Percentiles rank a stretch among this genome's conserved stretches.
These are phyloP conservation scores for Acipenser transmontanus DNA, from an alignment of 2,797 vertebrate species.

Conservation along the genomic window DNA sequence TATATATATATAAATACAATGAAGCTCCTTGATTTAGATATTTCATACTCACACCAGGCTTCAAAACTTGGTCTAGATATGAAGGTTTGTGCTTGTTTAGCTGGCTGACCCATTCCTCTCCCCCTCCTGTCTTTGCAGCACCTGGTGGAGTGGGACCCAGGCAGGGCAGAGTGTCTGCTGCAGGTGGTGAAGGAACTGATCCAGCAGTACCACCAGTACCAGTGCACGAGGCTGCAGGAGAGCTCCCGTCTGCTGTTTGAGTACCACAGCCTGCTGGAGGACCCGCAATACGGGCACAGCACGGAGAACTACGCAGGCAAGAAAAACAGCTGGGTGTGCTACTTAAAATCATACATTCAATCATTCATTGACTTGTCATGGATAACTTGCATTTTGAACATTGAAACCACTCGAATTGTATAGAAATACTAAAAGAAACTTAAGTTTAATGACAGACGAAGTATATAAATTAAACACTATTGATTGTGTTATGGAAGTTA, in stretches of 20 bases:
- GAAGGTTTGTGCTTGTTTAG: not conserved
- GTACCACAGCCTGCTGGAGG: conserved; percentile 90
- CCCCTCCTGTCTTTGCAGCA: conserved; percentile 60
- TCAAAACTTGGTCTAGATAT: too few species aligned
- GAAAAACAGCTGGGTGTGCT: conserved; percentile 92
- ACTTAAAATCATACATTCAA: too few species aligned
- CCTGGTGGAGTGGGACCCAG: conserved; percentile 83
- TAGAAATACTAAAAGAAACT: too few species aligned
- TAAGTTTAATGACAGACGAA: too few species aligned
- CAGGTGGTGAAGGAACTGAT: conserved; percentile 94
- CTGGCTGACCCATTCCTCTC: conserved; percentile 4
- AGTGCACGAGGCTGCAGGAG: conserved; percentile 84
- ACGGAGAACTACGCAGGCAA: conserved; percentile 93
- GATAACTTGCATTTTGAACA: too few species aligned
- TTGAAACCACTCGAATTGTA: too few species aligned
- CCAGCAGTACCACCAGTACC: conserved; percentile 94
- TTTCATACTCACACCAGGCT: too few species aligned
- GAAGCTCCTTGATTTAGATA: too few species aligned
- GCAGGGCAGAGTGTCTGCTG: conserved; percentile 82
- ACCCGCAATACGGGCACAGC: conserved; percentile 82
- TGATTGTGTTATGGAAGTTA: too few species aligned
- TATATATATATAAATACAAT: too few species aligned
- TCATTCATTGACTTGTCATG: too few species aligned
- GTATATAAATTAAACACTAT: too few species aligned
- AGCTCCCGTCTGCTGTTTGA: conserved; percentile 96